Evolutionary conservation across 1,140 invertebrate genomes (phyloP).

Genomic region (Trichogramma pretiosum): DNA sequence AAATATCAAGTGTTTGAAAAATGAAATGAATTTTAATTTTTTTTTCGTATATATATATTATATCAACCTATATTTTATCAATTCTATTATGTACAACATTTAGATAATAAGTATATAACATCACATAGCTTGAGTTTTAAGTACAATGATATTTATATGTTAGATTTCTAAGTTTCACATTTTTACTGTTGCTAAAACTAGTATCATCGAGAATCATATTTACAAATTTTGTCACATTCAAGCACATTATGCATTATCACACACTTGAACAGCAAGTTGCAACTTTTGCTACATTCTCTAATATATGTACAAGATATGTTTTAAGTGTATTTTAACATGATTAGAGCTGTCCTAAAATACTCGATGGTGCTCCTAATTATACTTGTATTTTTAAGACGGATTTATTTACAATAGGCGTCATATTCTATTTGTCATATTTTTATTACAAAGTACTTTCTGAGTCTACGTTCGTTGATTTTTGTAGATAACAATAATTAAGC

Average conservation of each 20-base stretch:
- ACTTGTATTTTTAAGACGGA: too few species aligned
- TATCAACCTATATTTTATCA: too few species aligned
- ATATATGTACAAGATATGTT: conserved; percentile 22
- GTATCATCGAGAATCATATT: conserved; percentile 29
- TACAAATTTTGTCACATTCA: conserved; percentile 25
- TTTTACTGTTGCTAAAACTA: conserved; percentile 20
- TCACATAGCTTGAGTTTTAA: conserved; percentile 42
- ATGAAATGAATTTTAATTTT: too few species aligned
- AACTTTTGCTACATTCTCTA: background rate
- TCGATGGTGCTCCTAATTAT: too few species aligned
- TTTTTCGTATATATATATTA: conserved; percentile 26
- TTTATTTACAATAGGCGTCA: too few species aligned
- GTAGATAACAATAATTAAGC: too few species aligned
- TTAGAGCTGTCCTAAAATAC: too few species aligned
- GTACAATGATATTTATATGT: conserved; percentile 32
- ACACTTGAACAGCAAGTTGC: conserved; percentile 9
- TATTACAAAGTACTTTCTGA: too few species aligned
- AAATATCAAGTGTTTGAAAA: too few species aligned
- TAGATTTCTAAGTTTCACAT: conserved; percentile 24
- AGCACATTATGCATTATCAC: conserved; percentile 9
- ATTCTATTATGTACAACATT: conserved; percentile 42
- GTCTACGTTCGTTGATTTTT: too few species aligned
- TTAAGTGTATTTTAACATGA: background rate
- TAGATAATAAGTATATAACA: conserved; percentile 44
- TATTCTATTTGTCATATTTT: too few species aligned